phyloP scores from a whole-genome alignment of 2,888 invertebrate genomes.

The Syrphus vitripennis region DNA sequence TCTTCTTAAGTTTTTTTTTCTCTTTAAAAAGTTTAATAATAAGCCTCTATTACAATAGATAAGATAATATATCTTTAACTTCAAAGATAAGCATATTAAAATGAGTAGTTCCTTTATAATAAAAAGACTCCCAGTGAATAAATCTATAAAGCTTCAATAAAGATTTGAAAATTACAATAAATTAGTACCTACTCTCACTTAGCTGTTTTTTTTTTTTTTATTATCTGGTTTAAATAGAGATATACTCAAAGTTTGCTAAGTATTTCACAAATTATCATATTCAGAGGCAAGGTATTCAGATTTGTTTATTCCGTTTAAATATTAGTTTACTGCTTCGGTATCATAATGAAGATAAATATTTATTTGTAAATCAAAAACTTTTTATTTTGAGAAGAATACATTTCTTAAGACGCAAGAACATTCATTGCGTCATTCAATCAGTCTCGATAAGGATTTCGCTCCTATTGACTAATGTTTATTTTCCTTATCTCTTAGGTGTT shows the following conservation, averaged over 20 bases:
- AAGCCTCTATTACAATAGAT: no score
- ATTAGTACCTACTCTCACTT: no score
- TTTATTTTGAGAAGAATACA: background rate
- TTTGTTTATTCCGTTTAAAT: conserved; percentile 62
- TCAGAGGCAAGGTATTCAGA: background rate
- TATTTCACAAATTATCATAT: background rate
- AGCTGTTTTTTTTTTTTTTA: background rate
- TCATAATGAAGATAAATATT: background rate
- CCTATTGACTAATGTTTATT: background rate
- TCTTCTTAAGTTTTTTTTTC: no score
- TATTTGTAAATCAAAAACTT: background rate
- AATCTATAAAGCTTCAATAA: no score
- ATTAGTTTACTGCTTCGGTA: conserved; percentile 6
- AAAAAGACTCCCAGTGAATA: no score
- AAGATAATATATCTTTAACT: no score
- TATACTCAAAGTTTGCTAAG: conserved; percentile 1
- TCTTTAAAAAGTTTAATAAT: no score
- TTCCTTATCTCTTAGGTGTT: background rate
- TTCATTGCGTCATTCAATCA: background rate
- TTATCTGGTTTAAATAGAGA: background rate
- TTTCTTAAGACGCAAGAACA: background rate
- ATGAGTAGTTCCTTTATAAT: no score
- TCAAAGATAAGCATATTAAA: no score
- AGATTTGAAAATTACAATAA: no score
- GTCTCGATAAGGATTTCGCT: background rate